Percentiles rank a stretch among this genome's conserved stretches.
Evolutionary conservation across 1,140 invertebrate genomes (phyloP).

Genomic region (Plutomurus gul): DNA sequence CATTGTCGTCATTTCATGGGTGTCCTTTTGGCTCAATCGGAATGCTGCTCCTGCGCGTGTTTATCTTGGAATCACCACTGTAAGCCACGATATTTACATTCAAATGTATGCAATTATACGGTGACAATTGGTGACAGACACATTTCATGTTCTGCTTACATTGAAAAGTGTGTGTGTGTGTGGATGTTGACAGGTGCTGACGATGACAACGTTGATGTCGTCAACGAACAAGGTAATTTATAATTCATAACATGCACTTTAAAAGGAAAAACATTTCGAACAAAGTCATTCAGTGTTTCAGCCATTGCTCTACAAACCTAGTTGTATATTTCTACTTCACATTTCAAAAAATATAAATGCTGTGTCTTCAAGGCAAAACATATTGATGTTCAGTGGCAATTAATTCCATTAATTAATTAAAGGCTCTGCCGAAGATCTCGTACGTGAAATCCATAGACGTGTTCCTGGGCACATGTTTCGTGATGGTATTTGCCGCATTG

Average conservation of each 20-base stretch:
- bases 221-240: constrained; percentile 96
- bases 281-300: too few relatives aligned
- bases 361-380: too few relatives aligned
- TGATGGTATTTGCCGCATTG: constrained; percentile 78
- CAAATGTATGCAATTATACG: neutral
- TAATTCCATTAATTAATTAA: too few relatives aligned
- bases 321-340: too few relatives aligned
- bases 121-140: neutral
- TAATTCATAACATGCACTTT: too few relatives aligned
- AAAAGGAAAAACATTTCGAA: too few relatives aligned
- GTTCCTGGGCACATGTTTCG: constrained; percentile 96
- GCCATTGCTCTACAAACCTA: too few relatives aligned
- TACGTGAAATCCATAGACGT: constrained; percentile 99
- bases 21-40: constrained; percentile 92
- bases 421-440: constrained; percentile 96
- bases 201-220: constrained; percentile 98
- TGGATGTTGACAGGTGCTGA: constrained; percentile 70
- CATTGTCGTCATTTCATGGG: constrained; percentile 99
- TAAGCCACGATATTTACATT: neutral
- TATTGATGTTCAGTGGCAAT: too few relatives aligned
- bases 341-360: too few relatives aligned
- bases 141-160: neutral
- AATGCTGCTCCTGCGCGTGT: constrained; percentile 96
- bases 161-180: neutral
- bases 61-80: constrained; percentile 93